These are phyloP conservation scores for Donacobius atricapilla DNA, from an alignment of 2,113 vertebrate species.

Conservation along the genomic window DNA sequence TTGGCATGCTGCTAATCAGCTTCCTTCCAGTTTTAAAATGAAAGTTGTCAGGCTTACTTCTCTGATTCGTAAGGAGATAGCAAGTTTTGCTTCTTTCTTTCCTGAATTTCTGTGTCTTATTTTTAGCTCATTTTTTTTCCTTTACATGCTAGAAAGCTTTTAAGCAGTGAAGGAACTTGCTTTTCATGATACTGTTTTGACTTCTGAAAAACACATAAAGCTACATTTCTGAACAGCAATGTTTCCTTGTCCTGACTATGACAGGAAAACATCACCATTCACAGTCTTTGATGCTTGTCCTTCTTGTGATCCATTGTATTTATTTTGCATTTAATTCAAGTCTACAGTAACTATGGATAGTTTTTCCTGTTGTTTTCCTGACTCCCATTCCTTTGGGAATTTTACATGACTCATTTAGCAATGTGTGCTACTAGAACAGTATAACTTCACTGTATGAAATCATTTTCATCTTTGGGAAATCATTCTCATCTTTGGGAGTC, in stretches of 20 bases:
- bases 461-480: background rate
- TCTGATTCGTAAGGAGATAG: background rate
- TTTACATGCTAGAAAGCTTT: background rate
- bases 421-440: background rate
- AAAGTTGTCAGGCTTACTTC: background rate
- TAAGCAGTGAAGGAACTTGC: background rate
- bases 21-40: conserved; percentile 1
- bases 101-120: background rate
- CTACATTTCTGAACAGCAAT: background rate
- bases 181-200: background rate
- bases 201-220: background rate
- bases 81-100: conserved; percentile 14
- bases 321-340: background rate
- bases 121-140: background rate
- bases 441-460: background rate
- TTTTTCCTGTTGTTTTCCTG: conserved; percentile 15
- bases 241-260: background rate
- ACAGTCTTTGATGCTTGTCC: background rate
- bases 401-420: background rate
- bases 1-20: background rate
- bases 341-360: background rate
- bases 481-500: background rate
- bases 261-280: background rate
- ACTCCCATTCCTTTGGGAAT: background rate
- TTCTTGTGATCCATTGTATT: background rate